Evolutionary conservation across 2,888 invertebrate genomes (phyloP).

Genomic region (Dorcus hopei): DNA sequence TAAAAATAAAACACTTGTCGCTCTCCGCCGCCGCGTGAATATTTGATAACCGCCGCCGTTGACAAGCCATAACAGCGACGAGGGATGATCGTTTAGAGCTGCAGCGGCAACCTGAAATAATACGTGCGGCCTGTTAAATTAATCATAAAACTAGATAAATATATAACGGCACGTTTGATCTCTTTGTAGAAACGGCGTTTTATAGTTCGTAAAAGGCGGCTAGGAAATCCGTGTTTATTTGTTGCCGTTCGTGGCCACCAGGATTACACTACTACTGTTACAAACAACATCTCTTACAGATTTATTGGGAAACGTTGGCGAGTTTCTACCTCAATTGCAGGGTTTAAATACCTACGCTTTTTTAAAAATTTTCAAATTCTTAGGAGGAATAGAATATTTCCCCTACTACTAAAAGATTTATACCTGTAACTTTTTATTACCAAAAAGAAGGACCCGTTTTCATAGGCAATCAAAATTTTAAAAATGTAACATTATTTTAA

Average conservation of each 20-base stretch:
- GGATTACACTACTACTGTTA: constrained; percentile 1
- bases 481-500: no score
- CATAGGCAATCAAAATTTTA: no score
- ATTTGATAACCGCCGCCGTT: neutral
- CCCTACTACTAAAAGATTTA: no score
- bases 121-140: constrained; percentile 29
- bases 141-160: constrained; percentile 38
- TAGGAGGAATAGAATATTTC: no score
- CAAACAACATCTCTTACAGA: no score
- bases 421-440: no score
- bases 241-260: constrained; percentile 28
- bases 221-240: constrained; percentile 33
- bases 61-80: neutral
- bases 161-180: constrained; percentile 37
- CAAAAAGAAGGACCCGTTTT: no score
- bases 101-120: constrained; percentile 31
- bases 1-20: neutral
- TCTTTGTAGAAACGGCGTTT: constrained; percentile 33
- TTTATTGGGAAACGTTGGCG: no score
- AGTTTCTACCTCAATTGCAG: no score
- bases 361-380: no score
- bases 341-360: no score
- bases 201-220: constrained; percentile 32
- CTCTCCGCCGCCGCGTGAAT: neutral
- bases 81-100: constrained; percentile 2